These are phyloP conservation scores for Hybos culiciformis DNA, from an alignment of 2,888 invertebrate genomes.

Conservation along the genomic window DNA sequence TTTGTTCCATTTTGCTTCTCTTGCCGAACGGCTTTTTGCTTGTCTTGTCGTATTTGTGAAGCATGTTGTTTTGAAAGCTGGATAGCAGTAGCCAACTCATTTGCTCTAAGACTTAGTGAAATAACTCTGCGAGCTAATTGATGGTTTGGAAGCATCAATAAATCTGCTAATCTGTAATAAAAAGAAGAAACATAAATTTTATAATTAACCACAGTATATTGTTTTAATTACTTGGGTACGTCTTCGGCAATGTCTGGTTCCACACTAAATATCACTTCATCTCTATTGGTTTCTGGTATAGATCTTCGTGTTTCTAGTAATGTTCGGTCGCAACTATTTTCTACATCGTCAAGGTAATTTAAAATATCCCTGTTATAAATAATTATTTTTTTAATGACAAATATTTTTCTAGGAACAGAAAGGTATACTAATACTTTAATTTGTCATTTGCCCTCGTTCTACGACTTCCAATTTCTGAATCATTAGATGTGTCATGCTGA, in stretches of 20 bases:
- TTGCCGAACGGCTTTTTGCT: constrained; percentile 31
- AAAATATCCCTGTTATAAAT: constrained; percentile 28
- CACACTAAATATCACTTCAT: constrained; percentile 33
- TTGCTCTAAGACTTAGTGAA: constrained; percentile 30
- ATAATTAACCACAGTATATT: not conserved
- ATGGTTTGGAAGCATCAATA: constrained; percentile 35
- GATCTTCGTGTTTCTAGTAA: constrained; percentile 31
- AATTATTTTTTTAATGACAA: not conserved
- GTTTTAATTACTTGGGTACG: constrained; percentile 30
- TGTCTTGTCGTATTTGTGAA: constrained; percentile 30
- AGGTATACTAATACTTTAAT: not conserved
- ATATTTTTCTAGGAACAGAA: not conserved
- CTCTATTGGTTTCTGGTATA: constrained; percentile 30
- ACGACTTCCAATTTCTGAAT: too few species aligned
- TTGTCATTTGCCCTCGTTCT: not conserved
- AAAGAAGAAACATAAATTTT: not conserved
- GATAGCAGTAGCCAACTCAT: constrained; percentile 34
- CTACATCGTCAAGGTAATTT: constrained; percentile 33
- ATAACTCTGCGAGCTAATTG: constrained; percentile 33
- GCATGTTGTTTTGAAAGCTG: constrained; percentile 34
- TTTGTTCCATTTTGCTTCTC: constrained; percentile 36
- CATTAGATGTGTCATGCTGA: not conserved
- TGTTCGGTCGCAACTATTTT: constrained; percentile 34
- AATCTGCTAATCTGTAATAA: constrained; percentile 27
- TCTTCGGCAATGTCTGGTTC: constrained; percentile 35